These are phyloP conservation scores for Alcedo atthis DNA, from an alignment of 2,797 vertebrate genomes.

Conservation along the genomic window DNA sequence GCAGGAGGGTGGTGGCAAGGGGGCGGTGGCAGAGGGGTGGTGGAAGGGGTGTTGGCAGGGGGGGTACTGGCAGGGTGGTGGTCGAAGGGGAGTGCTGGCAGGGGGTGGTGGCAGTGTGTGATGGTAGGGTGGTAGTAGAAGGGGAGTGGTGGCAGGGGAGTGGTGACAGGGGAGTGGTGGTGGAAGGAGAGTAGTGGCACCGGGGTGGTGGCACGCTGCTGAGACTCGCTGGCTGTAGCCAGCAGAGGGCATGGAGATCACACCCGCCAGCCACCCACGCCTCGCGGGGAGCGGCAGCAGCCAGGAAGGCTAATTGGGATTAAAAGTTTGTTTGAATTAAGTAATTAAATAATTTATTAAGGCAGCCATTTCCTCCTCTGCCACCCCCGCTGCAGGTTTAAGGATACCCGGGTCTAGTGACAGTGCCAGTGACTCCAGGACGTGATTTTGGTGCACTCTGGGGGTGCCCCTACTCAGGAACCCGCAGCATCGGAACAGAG, in stretches of 20 bases:
- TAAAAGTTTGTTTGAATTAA: background rate
- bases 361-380: background rate
- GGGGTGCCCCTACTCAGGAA: background rate
- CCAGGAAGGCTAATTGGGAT: background rate
- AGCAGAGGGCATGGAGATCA: constrained; percentile 71
- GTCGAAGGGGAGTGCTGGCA: too few relatives aligned
- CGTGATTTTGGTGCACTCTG: accelerated
- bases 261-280: background rate
- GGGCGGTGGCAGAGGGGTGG: too few relatives aligned
- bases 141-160: too few relatives aligned
- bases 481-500: background rate
- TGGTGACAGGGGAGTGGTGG: too few relatives aligned
- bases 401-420: background rate
- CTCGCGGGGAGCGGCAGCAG: background rate
- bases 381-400: background rate
- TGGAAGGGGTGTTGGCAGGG: too few relatives aligned
- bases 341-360: background rate
- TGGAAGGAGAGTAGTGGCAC: too few relatives aligned
- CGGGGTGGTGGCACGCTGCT: constrained; percentile 3
- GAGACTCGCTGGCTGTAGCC: constrained; percentile 54
- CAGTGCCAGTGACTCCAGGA: background rate
- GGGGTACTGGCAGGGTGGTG: too few relatives aligned
- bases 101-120: too few relatives aligned
- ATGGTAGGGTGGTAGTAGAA: too few relatives aligned
- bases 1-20: too few relatives aligned